Evolutionary conservation across 92 coral and sea anemone species (phyloP).

Genomic region (Siderastrea siderea): DNA sequence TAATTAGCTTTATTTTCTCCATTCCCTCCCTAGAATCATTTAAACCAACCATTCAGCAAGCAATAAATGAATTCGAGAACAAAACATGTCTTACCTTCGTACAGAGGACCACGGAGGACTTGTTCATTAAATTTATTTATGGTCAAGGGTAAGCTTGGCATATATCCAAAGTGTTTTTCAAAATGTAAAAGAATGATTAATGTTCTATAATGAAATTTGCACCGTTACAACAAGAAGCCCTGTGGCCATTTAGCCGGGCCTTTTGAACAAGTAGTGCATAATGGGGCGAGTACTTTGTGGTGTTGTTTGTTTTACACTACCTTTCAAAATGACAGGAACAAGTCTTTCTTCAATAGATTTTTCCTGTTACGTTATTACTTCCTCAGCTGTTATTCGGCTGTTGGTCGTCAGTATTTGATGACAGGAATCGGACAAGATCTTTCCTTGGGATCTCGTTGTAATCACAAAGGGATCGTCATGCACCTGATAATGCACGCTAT

Average conservation of each 20-base stretch:
- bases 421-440: constrained; percentile 60
- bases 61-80: constrained; percentile 77
- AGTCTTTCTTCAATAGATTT: not conserved
- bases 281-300: no score
- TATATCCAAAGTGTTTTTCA: no score
- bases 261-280: no score
- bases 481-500: constrained; percentile 79
- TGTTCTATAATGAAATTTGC: no score
- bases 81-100: constrained; percentile 78
- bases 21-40: constrained; percentile 29
- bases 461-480: constrained; percentile 75
- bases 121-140: constrained; percentile 76
- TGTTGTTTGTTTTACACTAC: no score
- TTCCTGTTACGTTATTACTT: not conserved
- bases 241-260: no score
- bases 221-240: no score
- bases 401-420: constrained; percentile 75
- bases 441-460: constrained; percentile 82
- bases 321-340: no score
- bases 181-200: no score
- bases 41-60: constrained; percentile 61
- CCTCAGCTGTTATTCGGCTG: constrained; percentile 86
- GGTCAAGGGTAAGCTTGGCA: constrained; percentile 68
- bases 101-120: constrained; percentile 72
- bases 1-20: not conserved